Base-by-base conservation (phyloP, 2,888 invertebrate genomes). In the Norana najaformis region DNA sequence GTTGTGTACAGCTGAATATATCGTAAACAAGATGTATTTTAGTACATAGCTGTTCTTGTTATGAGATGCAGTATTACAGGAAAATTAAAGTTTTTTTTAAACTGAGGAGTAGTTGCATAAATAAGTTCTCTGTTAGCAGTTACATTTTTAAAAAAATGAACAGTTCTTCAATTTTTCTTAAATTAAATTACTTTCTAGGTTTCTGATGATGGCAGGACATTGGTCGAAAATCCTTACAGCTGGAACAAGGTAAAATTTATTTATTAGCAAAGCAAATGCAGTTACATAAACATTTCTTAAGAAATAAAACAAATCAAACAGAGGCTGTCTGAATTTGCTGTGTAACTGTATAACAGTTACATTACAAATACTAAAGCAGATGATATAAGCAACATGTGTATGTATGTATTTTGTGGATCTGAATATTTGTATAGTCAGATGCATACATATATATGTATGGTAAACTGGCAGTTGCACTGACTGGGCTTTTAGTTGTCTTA, bases 241-340 rank as follows among this genome's bases (percentile, higher is more conserved):
- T 94, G 94, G 94, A 93, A 93, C 90, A 92, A 90, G 90, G 93
- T 93, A 91, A 91, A 93, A n/a, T 20, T 83, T n/a, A n/a, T 85
- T n/a, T 69, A 69, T 69, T 69, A n/a, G 69, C 69, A 69, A 69
- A 69, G 69, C n/a, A n/a, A 69, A 69, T 69, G 69, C 69, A 69
- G 23, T 23, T 47, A 3, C 20, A 23, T 47, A 47, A 23, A 8
- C 69, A 69, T 69, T 69, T 69, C 1, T 69, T 30, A 69, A n/a
- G n/a, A n/a, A 69, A 69, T n/a, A n/a, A 69, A n/a, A n/a, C n/a
- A n/a, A n/a, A n/a, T n/a, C 3, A 8, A n/a, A n/a, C 47, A 47
- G 23, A 47, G n/a, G n/a, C 30, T 53, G 3, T 41, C 53, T 6
- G 53, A 53, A 53, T 53, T 16, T 53, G 53, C 53, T 53, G 53